Base-by-base conservation (phyloP, 2,113 vertebrate genomes). In the Zosterops lateralis region DNA sequence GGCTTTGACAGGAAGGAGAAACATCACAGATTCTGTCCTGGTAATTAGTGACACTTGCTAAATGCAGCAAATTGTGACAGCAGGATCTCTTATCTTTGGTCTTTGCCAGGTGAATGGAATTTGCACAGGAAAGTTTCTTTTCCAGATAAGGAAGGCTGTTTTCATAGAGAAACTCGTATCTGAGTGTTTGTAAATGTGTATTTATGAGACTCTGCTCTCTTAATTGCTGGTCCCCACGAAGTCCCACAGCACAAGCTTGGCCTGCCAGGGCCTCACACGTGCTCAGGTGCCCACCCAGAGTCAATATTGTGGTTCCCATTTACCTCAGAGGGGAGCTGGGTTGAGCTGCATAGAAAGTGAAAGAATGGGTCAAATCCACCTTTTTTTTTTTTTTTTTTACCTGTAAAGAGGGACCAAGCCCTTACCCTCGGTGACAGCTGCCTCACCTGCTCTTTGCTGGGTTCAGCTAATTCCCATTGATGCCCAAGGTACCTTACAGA, bases 371-470 rank as follows among this genome's bases (percentile, higher is more conserved):
- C 70, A 90, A 77, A 92, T 75, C 42, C 36, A 36, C 38, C 53
- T 50, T 92, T 91, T 93, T 91, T 64, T 64, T 81, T 25, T 92
- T 92, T 91, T 93, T 91, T 64, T 64, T 84, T 22, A 80, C 38
- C 45, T 58, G 28, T 28, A 34, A 50, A 71, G 60, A 93, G 76
- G 87, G 58, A 92, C 76, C 80, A 92, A 93, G 76, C 66, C 85
- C 66, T 93, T 72, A 45, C 34, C 32, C n/a, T 87, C 32, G 58
- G 85, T 90, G 80, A 91, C 81, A 83, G 57, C 65, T 82, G 85
- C 58, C 62, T 77, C 66, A 42, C 51, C 44, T 80, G 34, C 22
- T 89, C 67, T 81, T 79, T 72, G 40, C 40, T 96, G 48, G 64
- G 64, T 66, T 89, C 82, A 91, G 82, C 80, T 61, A 24, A 36